Evolutionary conservation across 2,797 vertebrate species (phyloP).

Genomic region (Mormyrops attenuatus): DNA sequence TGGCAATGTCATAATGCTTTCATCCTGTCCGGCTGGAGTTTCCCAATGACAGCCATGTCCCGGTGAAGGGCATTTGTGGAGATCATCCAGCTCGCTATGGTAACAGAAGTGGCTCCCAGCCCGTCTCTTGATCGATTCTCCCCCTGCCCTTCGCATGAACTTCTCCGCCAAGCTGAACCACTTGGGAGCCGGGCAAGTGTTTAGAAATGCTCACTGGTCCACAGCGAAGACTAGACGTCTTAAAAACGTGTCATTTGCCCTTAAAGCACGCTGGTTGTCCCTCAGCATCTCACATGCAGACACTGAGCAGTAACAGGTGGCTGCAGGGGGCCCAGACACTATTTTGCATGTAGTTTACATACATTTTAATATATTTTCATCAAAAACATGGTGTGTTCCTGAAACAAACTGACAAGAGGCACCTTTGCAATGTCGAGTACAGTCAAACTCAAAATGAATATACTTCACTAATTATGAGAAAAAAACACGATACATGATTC

Average conservation of each 20-base stretch:
- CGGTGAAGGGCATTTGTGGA: background rate
- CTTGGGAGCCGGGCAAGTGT: background rate
- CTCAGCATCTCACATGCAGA: background rate
- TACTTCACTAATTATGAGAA: background rate
- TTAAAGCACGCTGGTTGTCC: background rate
- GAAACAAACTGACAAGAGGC: constrained; percentile 4
- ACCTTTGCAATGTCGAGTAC: constrained; percentile 1
- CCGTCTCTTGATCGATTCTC: background rate
- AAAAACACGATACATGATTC: background rate
- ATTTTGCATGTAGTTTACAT: constrained; percentile 20
- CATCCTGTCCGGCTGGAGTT: background rate
- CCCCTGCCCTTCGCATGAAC: background rate
- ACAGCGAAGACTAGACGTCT: background rate
- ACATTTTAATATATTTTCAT: constrained; percentile 18
- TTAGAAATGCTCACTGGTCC: background rate
- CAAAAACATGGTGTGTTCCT: background rate
- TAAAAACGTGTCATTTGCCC: background rate
- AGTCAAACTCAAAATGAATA: background rate
- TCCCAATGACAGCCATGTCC: background rate
- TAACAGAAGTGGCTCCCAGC: background rate
- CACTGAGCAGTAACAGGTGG: constrained; percentile 6
- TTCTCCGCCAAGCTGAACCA: background rate
- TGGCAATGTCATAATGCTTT: background rate
- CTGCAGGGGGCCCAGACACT: background rate
- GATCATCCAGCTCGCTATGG: background rate